phyloP scores from a whole-genome alignment of 2,113 vertebrate genomes.

The Coracopsis vasa region DNA sequence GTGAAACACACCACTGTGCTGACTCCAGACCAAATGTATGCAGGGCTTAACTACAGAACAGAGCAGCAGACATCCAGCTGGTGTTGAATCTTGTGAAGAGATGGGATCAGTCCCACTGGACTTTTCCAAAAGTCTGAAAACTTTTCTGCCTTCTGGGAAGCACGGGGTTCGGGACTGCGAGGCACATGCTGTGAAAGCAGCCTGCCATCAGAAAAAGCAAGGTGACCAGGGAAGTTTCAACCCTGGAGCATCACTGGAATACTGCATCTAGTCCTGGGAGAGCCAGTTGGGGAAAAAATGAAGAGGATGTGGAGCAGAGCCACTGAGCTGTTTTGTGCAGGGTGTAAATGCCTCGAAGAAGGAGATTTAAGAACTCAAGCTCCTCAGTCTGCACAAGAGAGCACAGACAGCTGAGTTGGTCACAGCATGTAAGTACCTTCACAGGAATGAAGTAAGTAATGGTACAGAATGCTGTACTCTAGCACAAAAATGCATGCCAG shows the following conservation, averaged over 20 bases:
- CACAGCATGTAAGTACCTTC: not conserved
- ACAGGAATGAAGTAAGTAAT: not conserved
- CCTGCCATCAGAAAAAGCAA: not conserved
- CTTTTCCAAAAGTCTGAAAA: not conserved
- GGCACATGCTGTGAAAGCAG: not conserved
- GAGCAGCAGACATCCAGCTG: not conserved
- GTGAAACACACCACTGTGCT: not conserved
- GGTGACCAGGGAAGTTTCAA: not conserved
- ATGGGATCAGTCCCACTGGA: not conserved
- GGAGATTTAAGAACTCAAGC: not conserved
- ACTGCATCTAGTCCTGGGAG: not conserved
- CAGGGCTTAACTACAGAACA: not conserved
- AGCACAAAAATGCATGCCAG: not conserved
- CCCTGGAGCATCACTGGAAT: not conserved
- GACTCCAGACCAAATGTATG: not conserved
- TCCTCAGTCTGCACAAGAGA: not conserved
- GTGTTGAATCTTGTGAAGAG: not conserved
- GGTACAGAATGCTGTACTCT: not conserved
- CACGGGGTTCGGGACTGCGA: accelerated
- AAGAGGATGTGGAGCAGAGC: not conserved
- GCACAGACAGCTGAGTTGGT: not conserved
- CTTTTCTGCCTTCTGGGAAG: not conserved
- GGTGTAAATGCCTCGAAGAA: not conserved
- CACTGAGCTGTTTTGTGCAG: not conserved
- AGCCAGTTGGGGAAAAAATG: accelerated